phyloP scores from a whole-genome alignment of 2,113 vertebrate species.

The Actenoides lindsayi region DNA sequence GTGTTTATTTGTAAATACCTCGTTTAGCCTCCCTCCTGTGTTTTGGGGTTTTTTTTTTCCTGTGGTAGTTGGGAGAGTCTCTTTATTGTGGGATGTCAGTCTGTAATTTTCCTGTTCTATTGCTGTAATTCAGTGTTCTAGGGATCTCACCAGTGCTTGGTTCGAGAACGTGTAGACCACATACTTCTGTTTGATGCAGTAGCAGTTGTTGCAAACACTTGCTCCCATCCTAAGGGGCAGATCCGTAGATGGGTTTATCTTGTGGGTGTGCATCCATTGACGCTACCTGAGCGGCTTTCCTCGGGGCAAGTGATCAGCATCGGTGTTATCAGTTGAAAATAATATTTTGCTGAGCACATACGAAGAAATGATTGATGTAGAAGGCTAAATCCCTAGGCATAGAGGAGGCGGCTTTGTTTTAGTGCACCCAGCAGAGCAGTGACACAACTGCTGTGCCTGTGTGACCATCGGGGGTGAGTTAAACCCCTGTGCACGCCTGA shows the following conservation, averaged over 20 bases:
- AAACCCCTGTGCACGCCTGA: rapidly evolving
- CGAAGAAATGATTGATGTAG: rapidly evolving
- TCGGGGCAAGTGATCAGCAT: not conserved
- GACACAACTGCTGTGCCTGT: not conserved
- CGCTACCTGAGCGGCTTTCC: not conserved
- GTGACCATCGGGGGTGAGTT: not conserved
- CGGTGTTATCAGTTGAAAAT: not conserved
- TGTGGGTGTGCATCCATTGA: not conserved
- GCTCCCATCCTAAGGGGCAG: not conserved
- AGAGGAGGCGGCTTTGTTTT: not conserved
- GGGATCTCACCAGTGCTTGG: not conserved
- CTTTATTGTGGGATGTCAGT: not conserved
- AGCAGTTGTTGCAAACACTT: not conserved
- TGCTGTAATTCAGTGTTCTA: not conserved
- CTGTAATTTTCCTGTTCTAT: not conserved
- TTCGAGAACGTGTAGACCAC: rapidly evolving
- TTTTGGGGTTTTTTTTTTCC: too few species aligned
- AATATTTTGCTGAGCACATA: not conserved
- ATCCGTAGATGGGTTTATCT: too few species aligned
- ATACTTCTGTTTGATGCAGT: not conserved
- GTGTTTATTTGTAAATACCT: not conserved
- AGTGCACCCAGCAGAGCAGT: not conserved
- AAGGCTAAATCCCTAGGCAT: too few species aligned
- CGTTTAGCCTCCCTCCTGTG: not conserved
- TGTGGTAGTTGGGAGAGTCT: not conserved